Evolutionary conservation across 2,888 invertebrate genomes (phyloP).

Genomic region (Aleiodes leptofemur): DNA sequence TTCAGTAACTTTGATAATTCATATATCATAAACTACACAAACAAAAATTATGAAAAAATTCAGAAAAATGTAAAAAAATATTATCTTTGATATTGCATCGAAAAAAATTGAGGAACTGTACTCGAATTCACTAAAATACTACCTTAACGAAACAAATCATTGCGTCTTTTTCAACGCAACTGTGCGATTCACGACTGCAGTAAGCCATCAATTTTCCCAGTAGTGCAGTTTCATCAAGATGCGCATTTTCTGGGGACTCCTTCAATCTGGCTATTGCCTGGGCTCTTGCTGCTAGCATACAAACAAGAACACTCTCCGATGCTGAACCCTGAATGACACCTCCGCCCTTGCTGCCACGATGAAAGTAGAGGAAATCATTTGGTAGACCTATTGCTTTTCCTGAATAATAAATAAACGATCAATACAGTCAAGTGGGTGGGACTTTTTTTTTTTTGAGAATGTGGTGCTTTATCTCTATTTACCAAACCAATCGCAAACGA

Average conservation of each 20-base stretch:
- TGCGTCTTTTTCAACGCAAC: slow-evolving; percentile 94
- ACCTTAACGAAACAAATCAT: slow-evolving; percentile 94
- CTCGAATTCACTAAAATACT: too few species aligned
- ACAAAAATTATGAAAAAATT: too few species aligned
- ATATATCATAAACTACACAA: too few species aligned
- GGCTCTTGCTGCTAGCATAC: slow-evolving; percentile 93
- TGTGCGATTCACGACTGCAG: slow-evolving; percentile 93
- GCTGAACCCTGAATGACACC: slow-evolving; percentile 98
- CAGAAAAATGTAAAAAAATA: too few species aligned
- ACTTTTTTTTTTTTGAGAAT: background rate
- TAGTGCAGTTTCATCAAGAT: slow-evolving; percentile 92
- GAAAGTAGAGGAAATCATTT: slow-evolving; percentile 88
- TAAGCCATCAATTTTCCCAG: slow-evolving; percentile 96
- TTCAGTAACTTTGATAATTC: too few species aligned
- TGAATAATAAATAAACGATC: slow-evolving; percentile 63
- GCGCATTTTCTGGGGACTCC: slow-evolving; percentile 83
- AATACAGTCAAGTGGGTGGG: background rate
- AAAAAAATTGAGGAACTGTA: too few species aligned
- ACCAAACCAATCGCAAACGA: slow-evolving; percentile 90
- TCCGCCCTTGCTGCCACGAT: slow-evolving; percentile 91
- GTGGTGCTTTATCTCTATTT: slow-evolving; percentile 66
- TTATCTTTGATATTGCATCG: too few species aligned
- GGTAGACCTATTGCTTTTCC: slow-evolving; percentile 95
- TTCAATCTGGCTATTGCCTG: slow-evolving; percentile 91
- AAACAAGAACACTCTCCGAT: slow-evolving; percentile 95